Base-by-base conservation (phyloP, 2,888 invertebrate species). In the Nasonia oneida region DNA sequence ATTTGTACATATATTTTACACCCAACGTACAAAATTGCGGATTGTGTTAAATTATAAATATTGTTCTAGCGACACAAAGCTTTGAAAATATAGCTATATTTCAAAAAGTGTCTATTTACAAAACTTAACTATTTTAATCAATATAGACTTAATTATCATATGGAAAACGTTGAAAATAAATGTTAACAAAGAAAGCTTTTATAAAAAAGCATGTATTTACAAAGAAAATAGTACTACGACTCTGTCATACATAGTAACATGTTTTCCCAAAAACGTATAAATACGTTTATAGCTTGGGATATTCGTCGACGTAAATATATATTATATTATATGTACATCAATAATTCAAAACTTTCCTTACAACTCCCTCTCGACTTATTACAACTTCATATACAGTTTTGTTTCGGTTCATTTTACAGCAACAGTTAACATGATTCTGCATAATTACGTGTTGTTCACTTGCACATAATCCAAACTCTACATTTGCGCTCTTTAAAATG, bases 131-230 rank as follows among this genome's bases (percentile, higher is more conserved):
- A 18, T 33, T 57, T 29, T 6, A 57, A 12, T 50, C 23, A 75
- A 53, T 10, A 23, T 0, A 12, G 50, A 75, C 23, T 6, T 33
- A 42, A 29, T 29, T 47, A 42, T 18, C 5, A 15, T 18, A 53
- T 53, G 8, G 14, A 42, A 61, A 3, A 78, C 2, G 47, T 47
- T 29, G 15, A 81, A 53, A 67, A 50, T 50, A n/a, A 64, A 12
- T 67, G 10, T 47, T 18, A 47, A 47, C 61, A 67, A 76, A 82
- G 15, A n/a, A 39, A 23, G 18, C 67, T 73, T 82, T 64, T 78
- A 53, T 64, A 85, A 84, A 77, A 82, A 87, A 84, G 82, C 73
- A 77, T 87, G 84, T 88, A 89, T 88, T 83, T 89, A 88, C 86
- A 88, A 84, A 84, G 86, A 81, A 61, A 47, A 81, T 76, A 80